Base-by-base conservation (phyloP, 2,888 invertebrate genomes). In the Dendrolimus pini region DNA sequence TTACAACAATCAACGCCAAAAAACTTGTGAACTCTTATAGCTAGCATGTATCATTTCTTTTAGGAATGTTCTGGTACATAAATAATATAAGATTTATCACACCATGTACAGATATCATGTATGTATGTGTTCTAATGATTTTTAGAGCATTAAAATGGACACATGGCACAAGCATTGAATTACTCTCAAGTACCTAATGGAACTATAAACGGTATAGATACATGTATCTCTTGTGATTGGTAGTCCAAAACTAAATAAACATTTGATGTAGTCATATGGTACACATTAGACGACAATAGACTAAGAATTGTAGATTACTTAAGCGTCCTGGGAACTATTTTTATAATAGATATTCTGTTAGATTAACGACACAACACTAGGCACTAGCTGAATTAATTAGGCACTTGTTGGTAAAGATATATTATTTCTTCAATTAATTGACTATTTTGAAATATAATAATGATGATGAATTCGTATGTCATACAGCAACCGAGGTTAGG, bases 1-100 rank as follows among this genome's bases (percentile, higher is more conserved):
- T 86, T 85, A 83, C 72, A 79, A 74, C 80, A 86, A 85, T 86
- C 80, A 84, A 80, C 76, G 70, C 70, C 70, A 75, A 82, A 78
- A 80, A 83, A 79, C 67, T 71, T 68, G 66, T 70, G 71, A 70
- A 72, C 67, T 47, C 47, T 30, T 30, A 30, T 3, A 30, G 66
- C 64, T 62, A 65, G 56, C 60, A 56, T 59, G 58, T 61, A 60
- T 62, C 62, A 60, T 69, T 60, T 65, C 64, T 62, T 65, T 55
- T 60, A 52, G 64, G 69, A 70, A 68, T 62, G 61, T 66, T 67
- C 63, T 65, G 58, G 56, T 58, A 69, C 63, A 65, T 72, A 67
- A 71, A 67, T 72, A 64, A 69, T 69, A 75, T 71, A 72, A 65
- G 67, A 66, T 59, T 60, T 52, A 41, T 59, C 52, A 56, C 55